Base-by-base conservation (phyloP, 2,888 invertebrate species). In the Imbricaverruca yamaguchii region DNA sequence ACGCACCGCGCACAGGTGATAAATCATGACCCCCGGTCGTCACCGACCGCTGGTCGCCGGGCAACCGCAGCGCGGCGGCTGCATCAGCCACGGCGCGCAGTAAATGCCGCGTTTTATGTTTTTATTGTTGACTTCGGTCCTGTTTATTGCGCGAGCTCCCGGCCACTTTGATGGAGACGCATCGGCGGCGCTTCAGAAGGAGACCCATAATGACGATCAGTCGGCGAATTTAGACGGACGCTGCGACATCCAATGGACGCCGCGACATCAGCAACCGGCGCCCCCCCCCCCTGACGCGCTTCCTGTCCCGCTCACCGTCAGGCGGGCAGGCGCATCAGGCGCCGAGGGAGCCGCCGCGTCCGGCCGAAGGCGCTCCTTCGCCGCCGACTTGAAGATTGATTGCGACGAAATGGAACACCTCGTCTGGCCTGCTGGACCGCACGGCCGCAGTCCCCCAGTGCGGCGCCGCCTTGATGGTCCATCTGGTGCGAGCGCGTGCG, bases 101-200 rank as follows among this genome's bases (percentile, higher is more conserved):
- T 74, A 74, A 74, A 74, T 74, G 74, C 74, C 74, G 7, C 55
- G 53, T 53, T 74, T 74, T 74, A 74, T 74, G 74, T 74, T 74
- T 74, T 74, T 74, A 74, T 74, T 74, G 74, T 74, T 74, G 74
- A 74, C 21, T 74, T 55, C 55, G 74, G 23, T 23, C 21, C 12
- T 55, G 23, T 74, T 8, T 13, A 23, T 23, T 11, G 69, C 15
- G 39, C 39, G 69, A 25, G 55, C 9, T 12, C 23, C 15, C 67
- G 39, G 69, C 15, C 53, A 18, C 74, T 74, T 74, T 74, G 74
- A 74, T 74, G 55, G 74, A 74, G 74, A 55, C 74, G 55, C 39
- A 39, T 39, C 69, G 53, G 39, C 39, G 39, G 10, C 21, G 13
- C 10, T 18, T 53, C 10, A 55, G 9, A 15, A 18, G 21, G 74